Base-by-base conservation (phyloP, 1,140 invertebrate genomes). In the Tetraneura akinire region DNA sequence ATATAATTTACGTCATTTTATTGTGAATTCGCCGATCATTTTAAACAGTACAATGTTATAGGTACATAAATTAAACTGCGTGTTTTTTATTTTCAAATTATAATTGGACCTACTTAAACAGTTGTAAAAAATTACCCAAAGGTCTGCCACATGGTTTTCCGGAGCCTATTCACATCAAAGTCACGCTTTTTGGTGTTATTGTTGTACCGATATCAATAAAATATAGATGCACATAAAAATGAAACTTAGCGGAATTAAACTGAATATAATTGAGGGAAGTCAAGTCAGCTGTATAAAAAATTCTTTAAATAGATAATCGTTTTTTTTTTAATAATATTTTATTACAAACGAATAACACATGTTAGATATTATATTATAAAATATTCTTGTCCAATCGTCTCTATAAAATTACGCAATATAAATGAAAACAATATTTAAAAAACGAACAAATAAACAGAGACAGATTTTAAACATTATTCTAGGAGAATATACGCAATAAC, bases 101-200 rank as follows among this genome's bases (percentile, higher is more conserved):
- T 78, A 78, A 78, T 78, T 62, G 55, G n/a, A 14, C 21, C 37
- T 45, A 29, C 47, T 62, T 47, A 37, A 4, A 78, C 32, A 60
- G 68, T 71, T 71, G 9, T 21, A 71, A 51, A 78, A n/a, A 78
- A 45, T 37, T 78, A 78, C 55, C 55, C 21, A 1, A 55, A 62
- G 74, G 74, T 60, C 23, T 62, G 55, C 74, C 74, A 78, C 74
- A 78, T 78, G 74, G 55, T 55, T 47, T 76, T 60, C 55, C 74
- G 55, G 37, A 42, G 10, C 23, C 74, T 62, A 78, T 78, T 78
- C 74, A 78, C n/a, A 45, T 11, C 14, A 78, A 78, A 78, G 74
- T 78, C 74, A 78, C 74, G 74, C 37, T 78, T 78, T 78, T 78
- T 78, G 74, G 37, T 78, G 55, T 78, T 78, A 78, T 78, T 78